phyloP scores from a whole-genome alignment of 2,113 vertebrate genomes.

The Crotalus helleri region DNA sequence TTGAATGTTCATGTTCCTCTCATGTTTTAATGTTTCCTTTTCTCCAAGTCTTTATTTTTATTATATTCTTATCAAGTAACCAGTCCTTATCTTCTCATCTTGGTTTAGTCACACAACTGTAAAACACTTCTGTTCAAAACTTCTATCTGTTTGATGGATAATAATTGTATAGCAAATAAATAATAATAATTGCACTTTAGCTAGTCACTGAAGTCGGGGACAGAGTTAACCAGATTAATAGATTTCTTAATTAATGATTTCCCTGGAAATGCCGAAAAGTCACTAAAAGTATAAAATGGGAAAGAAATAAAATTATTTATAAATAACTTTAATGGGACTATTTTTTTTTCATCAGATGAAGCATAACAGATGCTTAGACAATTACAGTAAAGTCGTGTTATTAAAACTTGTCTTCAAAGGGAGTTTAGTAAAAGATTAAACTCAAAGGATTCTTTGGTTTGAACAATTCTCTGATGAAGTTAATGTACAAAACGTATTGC shows the following conservation, averaged over 20 bases:
- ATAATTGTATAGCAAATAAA: conserved; percentile 1
- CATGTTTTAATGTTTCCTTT: not conserved
- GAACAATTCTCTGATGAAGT: conserved; percentile 72
- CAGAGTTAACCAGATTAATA: conserved; percentile 12
- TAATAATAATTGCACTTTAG: not conserved
- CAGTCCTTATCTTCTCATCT: not conserved
- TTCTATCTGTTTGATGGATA: conserved; percentile 6
- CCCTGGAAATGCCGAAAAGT: conserved; percentile 33
- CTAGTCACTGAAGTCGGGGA: not conserved
- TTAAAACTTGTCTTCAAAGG: conserved; percentile 63
- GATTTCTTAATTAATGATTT: conserved; percentile 45
- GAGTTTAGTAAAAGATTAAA: conserved; percentile 43
- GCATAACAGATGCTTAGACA: conserved; percentile 51
- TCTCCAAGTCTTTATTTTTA: not conserved
- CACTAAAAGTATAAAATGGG: conserved; percentile 30
- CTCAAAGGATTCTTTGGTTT: conserved; percentile 47
- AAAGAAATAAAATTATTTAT: conserved; percentile 42
- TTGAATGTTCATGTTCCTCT: not conserved
- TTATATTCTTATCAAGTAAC: not conserved
- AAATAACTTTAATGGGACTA: conserved; percentile 36
- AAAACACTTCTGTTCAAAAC: not conserved
- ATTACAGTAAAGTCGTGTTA: conserved; percentile 54
- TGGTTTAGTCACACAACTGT: not conserved
- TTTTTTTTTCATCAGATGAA: conserved; percentile 18
- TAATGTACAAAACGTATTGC: conserved; percentile 60